These are phyloP conservation scores for Ianthella basta DNA, from an alignment of 37 sponge, comb jelly and placozoan genomes.

Conservation along the genomic window DNA sequence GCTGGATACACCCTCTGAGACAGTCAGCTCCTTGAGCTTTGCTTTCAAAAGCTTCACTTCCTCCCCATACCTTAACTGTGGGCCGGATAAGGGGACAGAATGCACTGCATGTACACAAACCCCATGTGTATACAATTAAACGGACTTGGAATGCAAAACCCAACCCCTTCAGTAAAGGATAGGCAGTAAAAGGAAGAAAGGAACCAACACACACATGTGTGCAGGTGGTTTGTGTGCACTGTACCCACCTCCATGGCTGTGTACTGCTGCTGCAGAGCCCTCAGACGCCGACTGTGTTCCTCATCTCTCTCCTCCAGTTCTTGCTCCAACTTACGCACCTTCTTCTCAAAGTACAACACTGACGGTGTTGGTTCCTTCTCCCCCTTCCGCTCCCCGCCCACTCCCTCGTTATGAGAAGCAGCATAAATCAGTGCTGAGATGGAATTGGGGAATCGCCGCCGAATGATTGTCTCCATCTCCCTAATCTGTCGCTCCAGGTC, in stretches of 20 bases:
- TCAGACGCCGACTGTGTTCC: conserved; percentile 11
- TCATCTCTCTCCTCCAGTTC: conserved; percentile 47
- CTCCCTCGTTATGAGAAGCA: conserved; percentile 9
- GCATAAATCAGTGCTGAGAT: conserved; percentile 75
- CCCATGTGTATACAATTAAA: too few relatives aligned
- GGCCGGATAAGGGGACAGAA: not conserved
- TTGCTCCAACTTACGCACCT: conserved; percentile 43
- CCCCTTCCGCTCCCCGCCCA: not conserved
- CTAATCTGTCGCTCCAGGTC: conserved; percentile 66
- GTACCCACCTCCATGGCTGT: conserved; percentile 62
- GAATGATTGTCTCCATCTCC: conserved; percentile 70
- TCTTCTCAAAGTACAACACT: conserved; percentile 37
- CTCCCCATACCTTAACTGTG: not conserved
- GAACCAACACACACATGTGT: too few relatives aligned
- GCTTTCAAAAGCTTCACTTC: not conserved
- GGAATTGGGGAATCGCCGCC: conserved; percentile 75
- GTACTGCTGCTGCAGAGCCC: conserved; percentile 62
- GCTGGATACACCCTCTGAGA: not conserved
- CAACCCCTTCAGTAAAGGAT: too few relatives aligned
- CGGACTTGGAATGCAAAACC: too few relatives aligned
- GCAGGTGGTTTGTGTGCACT: too few relatives aligned
- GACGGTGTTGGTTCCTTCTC: conserved; percentile 16
- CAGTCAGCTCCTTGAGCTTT: not conserved
- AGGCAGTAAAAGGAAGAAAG: too few relatives aligned
- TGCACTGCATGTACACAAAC: too few relatives aligned